phyloP scores from a whole-genome alignment of 2,113 vertebrate genomes.

The Zootoca vivipara region DNA sequence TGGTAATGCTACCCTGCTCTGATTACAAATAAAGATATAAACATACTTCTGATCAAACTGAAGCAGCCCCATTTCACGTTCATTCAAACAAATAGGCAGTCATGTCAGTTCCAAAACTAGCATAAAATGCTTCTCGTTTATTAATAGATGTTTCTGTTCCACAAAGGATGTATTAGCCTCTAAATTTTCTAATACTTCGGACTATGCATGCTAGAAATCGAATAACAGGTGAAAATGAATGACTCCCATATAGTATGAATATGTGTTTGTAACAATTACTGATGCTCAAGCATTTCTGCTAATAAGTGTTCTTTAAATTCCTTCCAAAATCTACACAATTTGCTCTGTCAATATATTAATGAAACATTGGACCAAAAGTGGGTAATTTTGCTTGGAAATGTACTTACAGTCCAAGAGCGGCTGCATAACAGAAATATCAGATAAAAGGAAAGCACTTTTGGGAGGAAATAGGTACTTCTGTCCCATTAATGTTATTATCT shows the following conservation, averaged over 20 bases:
- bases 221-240: background rate
- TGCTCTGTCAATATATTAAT: background rate
- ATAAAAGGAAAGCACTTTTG: slow-evolving; percentile 88
- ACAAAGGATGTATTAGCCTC: background rate
- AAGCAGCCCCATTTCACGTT: background rate
- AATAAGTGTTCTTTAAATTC: background rate
- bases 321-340: background rate
- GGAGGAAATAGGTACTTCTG: slow-evolving; percentile 90
- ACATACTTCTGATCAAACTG: background rate
- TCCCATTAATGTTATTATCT: slow-evolving; percentile 83
- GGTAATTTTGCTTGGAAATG: slow-evolving; percentile 5
- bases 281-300: background rate
- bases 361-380: background rate
- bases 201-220: background rate
- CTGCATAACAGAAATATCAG: slow-evolving; percentile 87
- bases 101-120: background rate
- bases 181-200: background rate
- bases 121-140: background rate
- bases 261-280: background rate
- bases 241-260: background rate
- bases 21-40: background rate
- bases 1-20: background rate
- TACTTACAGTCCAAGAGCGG: slow-evolving; percentile 89
- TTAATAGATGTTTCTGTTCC: background rate
- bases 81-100: background rate